phyloP scores from a whole-genome alignment of 2,888 invertebrate species.

The Aphidoletes aphidimyza region DNA sequence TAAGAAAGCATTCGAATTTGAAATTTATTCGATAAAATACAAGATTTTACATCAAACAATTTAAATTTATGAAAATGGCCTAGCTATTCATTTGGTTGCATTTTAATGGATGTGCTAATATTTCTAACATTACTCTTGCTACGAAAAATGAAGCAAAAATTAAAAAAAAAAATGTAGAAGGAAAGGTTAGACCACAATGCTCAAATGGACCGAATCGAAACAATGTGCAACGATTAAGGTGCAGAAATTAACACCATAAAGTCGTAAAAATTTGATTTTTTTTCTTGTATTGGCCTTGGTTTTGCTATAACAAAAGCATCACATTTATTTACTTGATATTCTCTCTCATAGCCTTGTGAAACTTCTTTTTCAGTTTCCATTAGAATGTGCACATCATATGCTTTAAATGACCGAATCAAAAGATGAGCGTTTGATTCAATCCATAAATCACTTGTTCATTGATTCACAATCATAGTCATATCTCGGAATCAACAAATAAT shows the following conservation, averaged over 20 bases:
- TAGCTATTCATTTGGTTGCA: background rate
- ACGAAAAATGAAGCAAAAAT: background rate
- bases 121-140: background rate
- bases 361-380: slow-evolving; percentile 22
- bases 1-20: background rate
- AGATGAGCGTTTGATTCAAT: background rate
- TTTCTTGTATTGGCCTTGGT: slow-evolving; percentile 4
- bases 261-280: background rate
- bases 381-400: slow-evolving; percentile 4
- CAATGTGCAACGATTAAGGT: background rate
- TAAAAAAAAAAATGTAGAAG: background rate
- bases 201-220: background rate
- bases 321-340: background rate
- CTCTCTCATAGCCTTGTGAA: slow-evolving; percentile 33
- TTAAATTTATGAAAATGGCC: background rate
- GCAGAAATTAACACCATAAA: slow-evolving; percentile 29
- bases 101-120: background rate
- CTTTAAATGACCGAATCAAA: background rate
- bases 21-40: background rate
- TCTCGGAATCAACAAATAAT: background rate
- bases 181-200: background rate
- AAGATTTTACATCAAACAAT: background rate
- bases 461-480: no score
- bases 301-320: background rate
- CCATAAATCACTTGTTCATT: no score